Conservation (phyloP, 2,113 vertebrate species). For the Theropithecus gelada region DNA sequence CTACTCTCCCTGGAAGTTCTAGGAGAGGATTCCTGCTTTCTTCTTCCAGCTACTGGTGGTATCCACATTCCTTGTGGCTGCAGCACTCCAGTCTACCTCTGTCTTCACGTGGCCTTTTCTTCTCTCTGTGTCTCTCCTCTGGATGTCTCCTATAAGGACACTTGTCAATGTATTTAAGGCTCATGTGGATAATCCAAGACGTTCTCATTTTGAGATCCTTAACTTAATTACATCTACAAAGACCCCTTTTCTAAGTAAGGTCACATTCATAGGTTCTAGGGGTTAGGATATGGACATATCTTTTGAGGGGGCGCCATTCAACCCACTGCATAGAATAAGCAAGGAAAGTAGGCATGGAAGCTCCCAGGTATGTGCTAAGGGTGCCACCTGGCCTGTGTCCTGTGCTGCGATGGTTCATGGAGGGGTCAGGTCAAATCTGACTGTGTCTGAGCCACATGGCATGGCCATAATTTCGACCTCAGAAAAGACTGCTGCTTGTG, state of each 20-base stretch:
- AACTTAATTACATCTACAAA: background rate
- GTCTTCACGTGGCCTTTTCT: background rate
- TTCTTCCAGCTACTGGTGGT: background rate
- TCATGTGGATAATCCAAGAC: background rate
- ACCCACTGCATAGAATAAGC: background rate
- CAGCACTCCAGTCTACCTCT: background rate
- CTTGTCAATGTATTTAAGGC: background rate
- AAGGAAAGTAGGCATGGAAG: background rate
- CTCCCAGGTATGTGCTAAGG: background rate
- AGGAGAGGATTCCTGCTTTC: background rate
- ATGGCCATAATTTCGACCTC: background rate
- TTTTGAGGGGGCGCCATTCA: background rate
- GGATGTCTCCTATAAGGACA: background rate
- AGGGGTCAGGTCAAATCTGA: too few species aligned
- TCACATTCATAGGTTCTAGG: background rate
- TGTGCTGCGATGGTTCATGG: too few species aligned
- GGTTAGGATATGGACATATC: background rate
- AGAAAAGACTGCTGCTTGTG: background rate
- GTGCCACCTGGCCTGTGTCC: background rate
- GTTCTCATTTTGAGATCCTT: background rate
- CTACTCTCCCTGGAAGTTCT: background rate
- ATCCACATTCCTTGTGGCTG: accelerated
- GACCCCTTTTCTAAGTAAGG: background rate
- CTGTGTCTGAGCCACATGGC: background rate
- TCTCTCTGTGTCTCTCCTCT: background rate